Percentiles rank a stretch among this genome's conserved stretches.
Conservation (phyloP, 37 sponge, comb jelly and placozoan species). For the Crambe crambe region DNA sequence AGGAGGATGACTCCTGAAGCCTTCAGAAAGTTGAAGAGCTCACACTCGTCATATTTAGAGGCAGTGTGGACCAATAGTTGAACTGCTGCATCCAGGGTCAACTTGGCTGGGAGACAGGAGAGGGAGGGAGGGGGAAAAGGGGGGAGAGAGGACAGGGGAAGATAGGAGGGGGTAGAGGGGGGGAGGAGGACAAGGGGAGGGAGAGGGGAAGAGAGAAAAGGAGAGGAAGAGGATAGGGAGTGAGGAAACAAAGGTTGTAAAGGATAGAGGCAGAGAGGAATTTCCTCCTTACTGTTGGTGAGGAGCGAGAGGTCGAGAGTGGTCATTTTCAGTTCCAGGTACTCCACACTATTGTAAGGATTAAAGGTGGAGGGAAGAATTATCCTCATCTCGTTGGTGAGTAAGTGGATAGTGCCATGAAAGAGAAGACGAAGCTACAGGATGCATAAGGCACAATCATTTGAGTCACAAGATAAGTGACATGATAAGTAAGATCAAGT, state of each 20-base stretch:
- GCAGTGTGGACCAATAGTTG: constrained; percentile 85
- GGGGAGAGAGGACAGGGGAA: background rate
- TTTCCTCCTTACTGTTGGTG: constrained; percentile 39
- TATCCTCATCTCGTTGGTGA: constrained; percentile 27
- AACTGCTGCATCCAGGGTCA: constrained; percentile 62
- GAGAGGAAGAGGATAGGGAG: background rate
- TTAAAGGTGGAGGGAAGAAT: constrained; percentile 70
- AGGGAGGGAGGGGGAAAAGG: background rate
- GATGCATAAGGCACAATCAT: background rate
- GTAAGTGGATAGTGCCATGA: constrained; percentile 73
- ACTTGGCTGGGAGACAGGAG: constrained; percentile 21
- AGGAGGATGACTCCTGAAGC: constrained; percentile 29
- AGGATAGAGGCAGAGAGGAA: background rate
- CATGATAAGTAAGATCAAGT: too few relatives aligned
- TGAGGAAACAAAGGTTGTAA: background rate
- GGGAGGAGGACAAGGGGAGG: background rate
- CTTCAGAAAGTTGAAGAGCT: constrained; percentile 62
- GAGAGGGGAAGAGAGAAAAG: background rate
- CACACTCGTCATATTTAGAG: constrained; percentile 91
- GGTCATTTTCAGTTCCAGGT: constrained; percentile 60
- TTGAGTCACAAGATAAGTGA: too few relatives aligned
- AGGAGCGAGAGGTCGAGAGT: constrained; percentile 25
- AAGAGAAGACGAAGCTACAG: constrained; percentile 67
- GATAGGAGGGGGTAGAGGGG: background rate
- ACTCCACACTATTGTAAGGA: constrained; percentile 85